These are phyloP conservation scores for Sebastes fasciatus DNA, from an alignment of 2,113 vertebrate genomes.

Conservation along the genomic window DNA sequence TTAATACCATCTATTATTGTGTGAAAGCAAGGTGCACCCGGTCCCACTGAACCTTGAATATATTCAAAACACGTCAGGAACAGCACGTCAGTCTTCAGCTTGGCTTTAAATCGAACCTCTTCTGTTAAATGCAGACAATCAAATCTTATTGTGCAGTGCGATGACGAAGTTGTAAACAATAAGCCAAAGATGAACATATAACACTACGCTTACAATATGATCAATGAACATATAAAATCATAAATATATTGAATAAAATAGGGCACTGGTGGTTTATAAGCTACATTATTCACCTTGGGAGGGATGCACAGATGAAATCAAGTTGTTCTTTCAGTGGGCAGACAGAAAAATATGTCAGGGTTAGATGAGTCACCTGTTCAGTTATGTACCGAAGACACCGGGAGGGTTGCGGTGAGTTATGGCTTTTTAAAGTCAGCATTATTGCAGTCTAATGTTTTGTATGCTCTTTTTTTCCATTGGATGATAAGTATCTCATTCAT, in stretches of 20 bases:
- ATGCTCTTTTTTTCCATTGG: background rate
- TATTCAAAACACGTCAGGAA: background rate
- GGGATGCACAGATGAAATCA: background rate
- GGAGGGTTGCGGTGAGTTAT: too few relatives aligned
- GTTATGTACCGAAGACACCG: background rate
- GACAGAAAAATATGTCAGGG: too few relatives aligned
- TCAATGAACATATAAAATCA: background rate
- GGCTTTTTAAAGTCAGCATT: too few relatives aligned
- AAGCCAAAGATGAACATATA: background rate
- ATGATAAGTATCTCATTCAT: background rate
- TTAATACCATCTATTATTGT: background rate
- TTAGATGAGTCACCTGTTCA: background rate
- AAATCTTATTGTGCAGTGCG: background rate
- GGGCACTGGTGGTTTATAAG: background rate
- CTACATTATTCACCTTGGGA: background rate
- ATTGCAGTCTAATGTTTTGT: background rate
- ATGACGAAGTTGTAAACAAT: background rate
- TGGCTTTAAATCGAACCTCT: background rate
- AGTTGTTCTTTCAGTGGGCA: background rate
- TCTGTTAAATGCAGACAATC: background rate
- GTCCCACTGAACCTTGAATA: background rate
- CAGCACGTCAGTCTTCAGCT: background rate
- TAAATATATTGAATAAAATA: background rate
- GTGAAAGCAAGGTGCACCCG: background rate
- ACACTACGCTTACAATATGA: background rate